Conservation (phyloP, 2,113 vertebrate genomes). For the Bujurquina vittata region DNA sequence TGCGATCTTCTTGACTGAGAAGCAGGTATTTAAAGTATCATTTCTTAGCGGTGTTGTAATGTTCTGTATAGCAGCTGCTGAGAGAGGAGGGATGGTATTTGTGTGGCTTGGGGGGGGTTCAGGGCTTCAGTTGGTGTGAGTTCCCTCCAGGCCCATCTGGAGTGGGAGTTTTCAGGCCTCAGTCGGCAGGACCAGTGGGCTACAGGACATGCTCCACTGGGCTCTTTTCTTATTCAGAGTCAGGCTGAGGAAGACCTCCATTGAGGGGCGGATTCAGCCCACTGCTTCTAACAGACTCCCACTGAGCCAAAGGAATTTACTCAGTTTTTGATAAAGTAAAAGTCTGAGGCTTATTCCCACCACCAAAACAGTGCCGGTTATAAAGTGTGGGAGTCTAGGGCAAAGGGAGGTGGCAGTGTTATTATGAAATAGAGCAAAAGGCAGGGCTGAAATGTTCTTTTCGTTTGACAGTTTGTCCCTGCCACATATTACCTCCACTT, state of each 20-base stretch:
- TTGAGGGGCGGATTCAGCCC: constrained; percentile 73
- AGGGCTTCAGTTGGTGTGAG: constrained; percentile 66
- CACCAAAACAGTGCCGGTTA: constrained; percentile 7
- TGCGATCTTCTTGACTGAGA: constrained; percentile 54
- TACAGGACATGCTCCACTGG: constrained; percentile 73
- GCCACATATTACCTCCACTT: constrained; percentile 52
- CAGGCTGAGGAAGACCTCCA: constrained; percentile 64
- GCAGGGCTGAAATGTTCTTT: constrained; percentile 20
- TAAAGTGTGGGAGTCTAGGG: constrained; percentile 8
- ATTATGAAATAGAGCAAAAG: constrained; percentile 41
- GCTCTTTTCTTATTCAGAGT: constrained; percentile 70
- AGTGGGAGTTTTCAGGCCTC: constrained; percentile 55
- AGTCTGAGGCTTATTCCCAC: constrained; percentile 30
- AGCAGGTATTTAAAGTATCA: constrained; percentile 61
- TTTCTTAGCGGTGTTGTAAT: constrained; percentile 61
- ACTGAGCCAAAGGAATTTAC: constrained; percentile 72
- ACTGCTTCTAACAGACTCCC: constrained; percentile 71
- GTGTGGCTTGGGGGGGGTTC: constrained; percentile 47
- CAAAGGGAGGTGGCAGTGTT: not conserved
- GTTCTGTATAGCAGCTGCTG: constrained; percentile 67
- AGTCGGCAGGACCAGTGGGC: constrained; percentile 42
- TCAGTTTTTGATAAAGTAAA: constrained; percentile 60
- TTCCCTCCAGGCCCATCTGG: constrained; percentile 74
- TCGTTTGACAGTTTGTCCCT: constrained; percentile 40
- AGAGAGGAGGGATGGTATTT: constrained; percentile 57